Conservation (phyloP, 1,140 invertebrate species). For the Sycophaga agraensis region DNA sequence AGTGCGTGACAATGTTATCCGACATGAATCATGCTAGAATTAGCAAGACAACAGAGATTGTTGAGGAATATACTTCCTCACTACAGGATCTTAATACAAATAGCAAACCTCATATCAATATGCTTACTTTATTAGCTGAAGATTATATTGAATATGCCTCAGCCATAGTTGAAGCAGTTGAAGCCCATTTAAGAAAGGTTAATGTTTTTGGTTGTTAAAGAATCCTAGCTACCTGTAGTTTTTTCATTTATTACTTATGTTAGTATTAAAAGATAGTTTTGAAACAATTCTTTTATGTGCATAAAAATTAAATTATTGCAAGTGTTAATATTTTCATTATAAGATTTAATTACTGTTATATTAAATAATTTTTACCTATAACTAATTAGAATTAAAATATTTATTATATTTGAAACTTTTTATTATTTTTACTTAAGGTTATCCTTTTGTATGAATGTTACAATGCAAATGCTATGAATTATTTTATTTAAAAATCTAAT, state of each 20-base stretch:
- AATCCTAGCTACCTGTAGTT: conserved; percentile 6
- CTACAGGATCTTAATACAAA: conserved; percentile 87
- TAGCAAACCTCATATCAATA: conserved; percentile 95
- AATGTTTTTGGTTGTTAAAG: conserved; percentile 46
- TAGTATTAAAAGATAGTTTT: background rate
- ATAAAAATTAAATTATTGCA: background rate
- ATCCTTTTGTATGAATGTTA: too few species aligned
- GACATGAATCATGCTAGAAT: conserved; percentile 19
- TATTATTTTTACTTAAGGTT: too few species aligned
- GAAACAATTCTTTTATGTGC: background rate
- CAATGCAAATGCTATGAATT: too few species aligned
- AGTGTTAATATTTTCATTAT: too few species aligned
- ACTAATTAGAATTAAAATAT: too few species aligned
- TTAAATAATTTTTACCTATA: too few species aligned
- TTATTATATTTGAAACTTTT: too few species aligned
- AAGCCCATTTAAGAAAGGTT: conserved; percentile 92
- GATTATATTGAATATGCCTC: conserved; percentile 84
- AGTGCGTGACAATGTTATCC: conserved; percentile 15
- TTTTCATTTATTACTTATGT: background rate
- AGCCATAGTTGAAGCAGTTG: conserved; percentile 89
- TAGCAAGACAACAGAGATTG: conserved; percentile 59
- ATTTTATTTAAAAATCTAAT: too few species aligned
- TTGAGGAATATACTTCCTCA: conserved; percentile 82
- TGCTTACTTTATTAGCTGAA: conserved; percentile 95
- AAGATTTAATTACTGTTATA: too few species aligned